phyloP scores from a whole-genome alignment of 2,113 vertebrate species.

The Nannobrachium achirus region DNA sequence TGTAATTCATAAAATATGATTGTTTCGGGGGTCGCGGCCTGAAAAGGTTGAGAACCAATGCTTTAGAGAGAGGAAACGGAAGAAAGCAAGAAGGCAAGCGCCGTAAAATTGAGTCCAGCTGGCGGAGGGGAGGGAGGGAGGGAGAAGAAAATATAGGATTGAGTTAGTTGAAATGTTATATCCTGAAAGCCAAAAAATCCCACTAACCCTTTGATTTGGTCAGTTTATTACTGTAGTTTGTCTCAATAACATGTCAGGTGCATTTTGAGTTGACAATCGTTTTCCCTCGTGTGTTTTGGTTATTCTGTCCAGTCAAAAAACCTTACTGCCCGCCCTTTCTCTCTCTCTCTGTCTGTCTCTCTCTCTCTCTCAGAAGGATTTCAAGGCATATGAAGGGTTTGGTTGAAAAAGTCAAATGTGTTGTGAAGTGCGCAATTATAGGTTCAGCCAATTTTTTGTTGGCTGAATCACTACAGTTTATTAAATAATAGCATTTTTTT shows the following conservation, averaged over 20 bases:
- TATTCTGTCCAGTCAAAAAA: slow-evolving; percentile 18
- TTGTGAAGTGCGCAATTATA: too few relatives aligned
- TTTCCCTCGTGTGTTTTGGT: slow-evolving; percentile 14
- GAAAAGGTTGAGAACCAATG: too few relatives aligned
- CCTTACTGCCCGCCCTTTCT: slow-evolving; percentile 5
- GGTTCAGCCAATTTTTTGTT: too few relatives aligned
- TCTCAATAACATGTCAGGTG: slow-evolving; percentile 27
- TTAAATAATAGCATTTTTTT: too few relatives aligned
- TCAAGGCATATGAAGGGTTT: background rate
- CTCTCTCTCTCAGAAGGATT: background rate
- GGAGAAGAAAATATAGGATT: background rate
- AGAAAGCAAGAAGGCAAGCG: background rate
- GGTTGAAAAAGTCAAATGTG: too few relatives aligned
- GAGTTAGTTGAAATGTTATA: slow-evolving; percentile 28
- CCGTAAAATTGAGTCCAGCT: background rate
- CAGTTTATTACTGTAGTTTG: slow-evolving; percentile 37
- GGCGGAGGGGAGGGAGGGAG: background rate
- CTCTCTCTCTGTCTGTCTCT: background rate
- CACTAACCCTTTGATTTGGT: slow-evolving; percentile 2
- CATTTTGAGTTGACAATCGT: slow-evolving; percentile 60
- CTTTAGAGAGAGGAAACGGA: too few relatives aligned
- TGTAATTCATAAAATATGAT: too few relatives aligned
- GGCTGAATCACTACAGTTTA: too few relatives aligned
- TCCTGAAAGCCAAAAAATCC: slow-evolving; percentile 29
- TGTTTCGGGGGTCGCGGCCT: too few relatives aligned